These are phyloP conservation scores for Dendroctonus valens DNA, from an alignment of 1,140 invertebrate genomes.

Conservation along the genomic window DNA sequence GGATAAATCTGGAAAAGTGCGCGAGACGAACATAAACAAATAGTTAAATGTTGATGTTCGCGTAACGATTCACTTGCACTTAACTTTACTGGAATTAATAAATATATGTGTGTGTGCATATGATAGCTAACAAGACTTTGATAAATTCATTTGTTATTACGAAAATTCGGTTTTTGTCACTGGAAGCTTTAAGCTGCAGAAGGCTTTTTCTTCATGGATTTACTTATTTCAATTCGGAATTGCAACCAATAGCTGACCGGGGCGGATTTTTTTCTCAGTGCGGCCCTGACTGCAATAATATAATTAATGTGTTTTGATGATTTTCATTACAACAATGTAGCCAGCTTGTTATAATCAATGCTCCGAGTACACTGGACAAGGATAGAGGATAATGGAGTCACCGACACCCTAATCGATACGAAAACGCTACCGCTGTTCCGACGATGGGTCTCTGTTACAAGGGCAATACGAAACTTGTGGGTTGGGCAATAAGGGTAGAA, in stretches of 20 bases:
- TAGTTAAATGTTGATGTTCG: constrained; percentile 12
- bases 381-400: constrained; percentile 26
- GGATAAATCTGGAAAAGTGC: constrained; percentile 9
- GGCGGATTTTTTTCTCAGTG: background rate
- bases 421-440: constrained; percentile 4
- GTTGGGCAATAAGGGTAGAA: background rate
- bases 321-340: constrained; percentile 35
- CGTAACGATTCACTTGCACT: constrained; percentile 15
- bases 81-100: constrained; percentile 15
- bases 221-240: too few relatives aligned
- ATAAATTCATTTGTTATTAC: too few relatives aligned
- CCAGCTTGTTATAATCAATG: constrained; percentile 33
- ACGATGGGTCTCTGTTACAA: constrained; percentile 1
- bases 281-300: constrained; percentile 30
- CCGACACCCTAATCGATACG: constrained; percentile 22
- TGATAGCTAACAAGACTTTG: background rate
- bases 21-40: constrained; percentile 19
- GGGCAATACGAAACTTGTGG: background rate
- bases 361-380: constrained; percentile 18
- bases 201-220: too few relatives aligned
- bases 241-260: too few relatives aligned
- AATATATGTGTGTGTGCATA: background rate
- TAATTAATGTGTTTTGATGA: constrained; percentile 36
- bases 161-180: too few relatives aligned
- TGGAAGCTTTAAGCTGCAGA: too few relatives aligned